phyloP scores from a whole-genome alignment of 2,113 vertebrate genomes.

The Rissa tridactyla region DNA sequence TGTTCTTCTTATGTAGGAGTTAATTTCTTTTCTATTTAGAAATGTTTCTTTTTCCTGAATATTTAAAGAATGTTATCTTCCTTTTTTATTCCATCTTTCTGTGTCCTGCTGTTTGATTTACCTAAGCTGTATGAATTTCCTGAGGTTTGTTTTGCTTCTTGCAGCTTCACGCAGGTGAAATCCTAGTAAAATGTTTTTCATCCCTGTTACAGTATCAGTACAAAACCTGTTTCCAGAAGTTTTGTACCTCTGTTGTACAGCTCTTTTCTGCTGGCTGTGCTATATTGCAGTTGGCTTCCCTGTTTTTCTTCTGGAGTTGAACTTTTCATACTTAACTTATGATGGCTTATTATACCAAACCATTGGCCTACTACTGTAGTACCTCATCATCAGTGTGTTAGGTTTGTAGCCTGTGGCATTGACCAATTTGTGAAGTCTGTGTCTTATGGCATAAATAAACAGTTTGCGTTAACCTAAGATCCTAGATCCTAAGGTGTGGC shows the following conservation, averaged over 20 bases:
- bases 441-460: neutral
- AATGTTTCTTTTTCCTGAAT: neutral
- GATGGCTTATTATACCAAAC: neutral
- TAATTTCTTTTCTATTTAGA: neutral
- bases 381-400: neutral
- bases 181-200: neutral
- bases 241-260: neutral
- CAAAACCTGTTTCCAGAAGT: neutral
- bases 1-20: neutral
- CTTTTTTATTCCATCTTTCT: neutral
- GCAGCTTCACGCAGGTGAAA: neutral
- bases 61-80: neutral
- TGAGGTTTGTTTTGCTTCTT: neutral
- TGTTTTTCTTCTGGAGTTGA: neutral
- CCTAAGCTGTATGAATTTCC: neutral
- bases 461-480: neutral
- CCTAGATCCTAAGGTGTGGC: neutral
- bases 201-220: neutral
- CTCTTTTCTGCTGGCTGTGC: neutral
- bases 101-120: neutral
- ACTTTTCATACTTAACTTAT: neutral
- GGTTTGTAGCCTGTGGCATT: neutral
- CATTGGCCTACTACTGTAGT: neutral
- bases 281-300: neutral
- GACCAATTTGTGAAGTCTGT: neutral